phyloP scores from a whole-genome alignment of 1,140 invertebrate genomes.

The Drosophila pachea region DNA sequence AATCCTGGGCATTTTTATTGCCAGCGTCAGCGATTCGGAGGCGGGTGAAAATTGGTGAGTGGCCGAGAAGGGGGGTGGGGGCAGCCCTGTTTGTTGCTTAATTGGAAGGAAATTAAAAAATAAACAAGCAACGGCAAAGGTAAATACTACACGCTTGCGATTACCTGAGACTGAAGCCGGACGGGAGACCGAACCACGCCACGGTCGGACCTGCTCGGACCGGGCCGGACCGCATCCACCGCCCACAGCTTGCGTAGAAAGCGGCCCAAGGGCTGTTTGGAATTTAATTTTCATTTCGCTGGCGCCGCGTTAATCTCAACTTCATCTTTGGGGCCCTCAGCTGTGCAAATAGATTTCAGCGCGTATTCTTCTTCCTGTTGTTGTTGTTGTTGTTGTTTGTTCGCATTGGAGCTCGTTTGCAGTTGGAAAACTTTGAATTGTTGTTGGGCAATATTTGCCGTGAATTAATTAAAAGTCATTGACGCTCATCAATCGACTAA shows the following conservation, averaged over 20 bases:
- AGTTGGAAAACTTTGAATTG: conserved; percentile 40
- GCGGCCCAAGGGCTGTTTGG: conserved; percentile 66
- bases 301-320: conserved; percentile 65
- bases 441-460: conserved; percentile 61
- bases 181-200: neutral
- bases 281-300: conserved; percentile 71
- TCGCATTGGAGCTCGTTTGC: conserved; percentile 42
- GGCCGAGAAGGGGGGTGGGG: neutral
- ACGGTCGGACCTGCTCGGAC: neutral
- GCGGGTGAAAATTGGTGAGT: too few relatives aligned
- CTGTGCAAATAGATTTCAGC: conserved; percentile 68
- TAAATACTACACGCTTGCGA: conserved; percentile 73
- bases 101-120: conserved; percentile 77
- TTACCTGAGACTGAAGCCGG: conserved; percentile 54
- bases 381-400: conserved; percentile 35
- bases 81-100: conserved; percentile 70
- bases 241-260: conserved; percentile 7
- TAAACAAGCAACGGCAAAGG: conserved; percentile 73
- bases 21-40: conserved; percentile 16
- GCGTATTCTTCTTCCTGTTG: conserved; percentile 11
- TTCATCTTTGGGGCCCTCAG: conserved; percentile 45
- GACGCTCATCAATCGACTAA: conserved; percentile 54
- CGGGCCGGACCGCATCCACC: neutral
- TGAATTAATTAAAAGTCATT: conserved; percentile 74
- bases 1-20: conserved; percentile 39